phyloP scores from a whole-genome alignment of 2,113 vertebrate genomes.

The Malurus alboscapulatus region DNA sequence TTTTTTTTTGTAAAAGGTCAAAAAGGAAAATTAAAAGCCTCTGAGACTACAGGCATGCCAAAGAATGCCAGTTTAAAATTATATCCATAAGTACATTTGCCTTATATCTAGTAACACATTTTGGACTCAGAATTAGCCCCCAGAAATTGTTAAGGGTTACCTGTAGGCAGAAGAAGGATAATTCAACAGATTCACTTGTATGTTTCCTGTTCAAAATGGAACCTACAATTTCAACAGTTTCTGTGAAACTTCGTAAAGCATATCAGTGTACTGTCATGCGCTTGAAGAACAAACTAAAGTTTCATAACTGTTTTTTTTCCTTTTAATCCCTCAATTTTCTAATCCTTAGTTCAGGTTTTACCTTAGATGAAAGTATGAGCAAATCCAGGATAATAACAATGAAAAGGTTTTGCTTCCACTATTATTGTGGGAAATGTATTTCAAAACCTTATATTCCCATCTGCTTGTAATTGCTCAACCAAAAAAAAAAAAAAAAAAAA shows the following conservation, averaged over 20 bases:
- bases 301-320: not conserved
- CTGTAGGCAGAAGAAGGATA: not conserved
- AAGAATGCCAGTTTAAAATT: not conserved
- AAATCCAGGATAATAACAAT: not conserved
- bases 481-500: not conserved
- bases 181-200: not conserved
- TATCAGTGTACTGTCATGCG: not conserved
- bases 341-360: not conserved
- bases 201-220: not conserved
- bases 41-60: not conserved
- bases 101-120: not conserved
- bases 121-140: not conserved
- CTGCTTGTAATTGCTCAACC: not conserved
- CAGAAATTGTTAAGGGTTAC: not conserved
- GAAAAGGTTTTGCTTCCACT: not conserved
- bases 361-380: not conserved
- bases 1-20: not conserved
- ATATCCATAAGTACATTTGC: not conserved
- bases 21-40: not conserved
- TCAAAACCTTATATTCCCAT: not conserved
- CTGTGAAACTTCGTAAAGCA: not conserved
- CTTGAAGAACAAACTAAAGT: not conserved
- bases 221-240: not conserved
- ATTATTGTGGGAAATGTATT: not conserved
- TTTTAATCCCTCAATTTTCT: not conserved